Percentiles rank a stretch among this genome's conserved stretches.
Evolutionary conservation across 2,797 vertebrate genomes (phyloP).

Genomic region (Mastacembelus armatus): DNA sequence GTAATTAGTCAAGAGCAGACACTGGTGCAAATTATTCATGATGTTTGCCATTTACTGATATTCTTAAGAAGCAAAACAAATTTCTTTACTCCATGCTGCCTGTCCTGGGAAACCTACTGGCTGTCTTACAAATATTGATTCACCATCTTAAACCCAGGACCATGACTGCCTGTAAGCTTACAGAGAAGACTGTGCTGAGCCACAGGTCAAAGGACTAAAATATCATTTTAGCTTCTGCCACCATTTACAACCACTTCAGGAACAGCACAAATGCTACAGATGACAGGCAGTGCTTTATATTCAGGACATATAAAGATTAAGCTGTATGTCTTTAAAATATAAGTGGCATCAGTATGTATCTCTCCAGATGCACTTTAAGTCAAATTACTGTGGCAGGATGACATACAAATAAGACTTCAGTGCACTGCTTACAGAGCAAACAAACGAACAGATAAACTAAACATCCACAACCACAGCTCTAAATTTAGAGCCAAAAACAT

Average conservation of each 20-base stretch:
- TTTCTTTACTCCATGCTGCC: conserved; percentile 29
- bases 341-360: conserved; percentile 13
- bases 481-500: conserved; percentile 29
- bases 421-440: conserved; percentile 37
- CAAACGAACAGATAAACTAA: conserved; percentile 29
- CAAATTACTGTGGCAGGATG: conserved; percentile 16
- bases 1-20: conserved; percentile 29
- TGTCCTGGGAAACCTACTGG: conserved; percentile 19
- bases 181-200: conserved; percentile 25
- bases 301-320: conserved; percentile 40
- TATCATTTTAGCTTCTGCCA: conserved; percentile 33
- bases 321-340: conserved; percentile 37
- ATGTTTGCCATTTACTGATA: conserved; percentile 42
- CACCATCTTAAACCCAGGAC: conserved; percentile 36
- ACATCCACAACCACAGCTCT: conserved; percentile 19
- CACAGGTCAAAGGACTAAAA: conserved; percentile 15
- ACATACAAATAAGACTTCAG: conserved; percentile 20
- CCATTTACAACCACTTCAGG: conserved; percentile 30
- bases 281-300: conserved; percentile 5
- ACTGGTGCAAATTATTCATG: conserved; percentile 42
- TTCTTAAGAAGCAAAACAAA: conserved; percentile 24
- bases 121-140: conserved; percentile 50
- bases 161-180: conserved; percentile 17
- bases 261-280: conserved; percentile 25
- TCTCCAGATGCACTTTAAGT: conserved; percentile 33